Evolutionary conservation across 2,888 invertebrate species (phyloP).

Genomic region (Harpalus rubripes): DNA sequence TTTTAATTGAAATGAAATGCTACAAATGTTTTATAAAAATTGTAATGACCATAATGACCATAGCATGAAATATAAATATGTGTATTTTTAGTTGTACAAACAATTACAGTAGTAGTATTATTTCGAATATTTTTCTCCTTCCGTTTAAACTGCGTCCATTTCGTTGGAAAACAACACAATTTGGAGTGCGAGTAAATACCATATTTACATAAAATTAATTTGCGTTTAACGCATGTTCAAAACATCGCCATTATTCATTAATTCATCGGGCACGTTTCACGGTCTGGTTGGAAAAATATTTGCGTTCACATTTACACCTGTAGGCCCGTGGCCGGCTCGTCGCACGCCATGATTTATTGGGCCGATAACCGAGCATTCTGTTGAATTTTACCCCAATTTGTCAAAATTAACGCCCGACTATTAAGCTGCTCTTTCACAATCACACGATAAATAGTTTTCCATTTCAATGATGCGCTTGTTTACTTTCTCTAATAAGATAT

Average conservation of each 20-base stretch:
- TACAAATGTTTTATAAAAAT: too few species aligned
- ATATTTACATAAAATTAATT: slow-evolving; percentile 10
- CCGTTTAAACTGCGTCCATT: background rate
- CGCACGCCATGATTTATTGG: slow-evolving; percentile 33
- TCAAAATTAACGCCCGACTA: slow-evolving; percentile 18
- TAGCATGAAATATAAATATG: too few species aligned
- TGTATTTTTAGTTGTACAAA: too few species aligned
- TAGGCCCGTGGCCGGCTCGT: background rate
- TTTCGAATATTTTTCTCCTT: background rate
- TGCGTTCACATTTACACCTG: slow-evolving; percentile 43
- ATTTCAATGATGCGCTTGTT: background rate
- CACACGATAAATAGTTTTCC: slow-evolving; percentile 23
- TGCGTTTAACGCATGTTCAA: background rate
- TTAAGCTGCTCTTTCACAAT: slow-evolving; percentile 32
- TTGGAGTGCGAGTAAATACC: background rate
- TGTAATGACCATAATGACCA: too few species aligned
- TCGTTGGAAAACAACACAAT: background rate
- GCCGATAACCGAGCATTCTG: slow-evolving; percentile 35
- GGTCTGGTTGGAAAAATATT: slow-evolving; percentile 41
- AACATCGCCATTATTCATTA: slow-evolving; percentile 26
- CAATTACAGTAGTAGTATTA: background rate
- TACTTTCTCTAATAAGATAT: background rate
- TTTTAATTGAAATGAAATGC: too few species aligned
- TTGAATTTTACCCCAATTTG: slow-evolving; percentile 41
- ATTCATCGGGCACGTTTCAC: slow-evolving; percentile 25